A percentile compares a stretch with the other conserved stretches of the same genome.
Evolutionary conservation across 1,140 invertebrate species (phyloP).

Genomic region (Brachionus plicatilis): DNA sequence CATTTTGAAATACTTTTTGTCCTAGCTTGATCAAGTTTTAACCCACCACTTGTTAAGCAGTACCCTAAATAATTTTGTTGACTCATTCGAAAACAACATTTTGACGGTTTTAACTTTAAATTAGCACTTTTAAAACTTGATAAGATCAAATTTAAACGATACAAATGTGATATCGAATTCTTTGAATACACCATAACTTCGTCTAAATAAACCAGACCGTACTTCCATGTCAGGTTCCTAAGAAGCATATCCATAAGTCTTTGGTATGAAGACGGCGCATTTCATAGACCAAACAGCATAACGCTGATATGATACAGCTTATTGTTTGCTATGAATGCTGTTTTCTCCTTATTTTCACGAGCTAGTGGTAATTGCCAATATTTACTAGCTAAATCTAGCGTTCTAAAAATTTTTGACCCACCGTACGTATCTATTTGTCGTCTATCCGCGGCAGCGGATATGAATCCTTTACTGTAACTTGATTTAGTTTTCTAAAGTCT

Average conservation of each 20-base stretch:
- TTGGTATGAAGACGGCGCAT: conserved; percentile 48
- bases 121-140: conserved; percentile 39
- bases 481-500: conserved; percentile 14
- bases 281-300: conserved; percentile 43
- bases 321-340: conserved; percentile 33
- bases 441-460: conserved; percentile 27
- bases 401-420: neutral
- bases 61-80: conserved; percentile 43
- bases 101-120: conserved; percentile 41
- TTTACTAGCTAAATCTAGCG: neutral
- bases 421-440: neutral
- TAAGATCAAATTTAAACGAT: neutral
- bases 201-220: conserved; percentile 26
- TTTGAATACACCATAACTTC: neutral
- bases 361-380: neutral
- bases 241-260: conserved; percentile 46
- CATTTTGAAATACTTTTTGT: conserved; percentile 40
- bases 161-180: neutral
- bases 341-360: conserved; percentile 6
- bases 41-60: conserved; percentile 42
- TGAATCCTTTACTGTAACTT: conserved; percentile 9
- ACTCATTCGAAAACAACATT: neutral
- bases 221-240: conserved; percentile 34
- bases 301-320: conserved; percentile 31
- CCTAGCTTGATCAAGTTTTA: conserved; percentile 41